Evolutionary conservation across 1,140 invertebrate species (phyloP), one percentile per base, ranked within the genome.

Genomic region (Heliothis virescens): DNA sequence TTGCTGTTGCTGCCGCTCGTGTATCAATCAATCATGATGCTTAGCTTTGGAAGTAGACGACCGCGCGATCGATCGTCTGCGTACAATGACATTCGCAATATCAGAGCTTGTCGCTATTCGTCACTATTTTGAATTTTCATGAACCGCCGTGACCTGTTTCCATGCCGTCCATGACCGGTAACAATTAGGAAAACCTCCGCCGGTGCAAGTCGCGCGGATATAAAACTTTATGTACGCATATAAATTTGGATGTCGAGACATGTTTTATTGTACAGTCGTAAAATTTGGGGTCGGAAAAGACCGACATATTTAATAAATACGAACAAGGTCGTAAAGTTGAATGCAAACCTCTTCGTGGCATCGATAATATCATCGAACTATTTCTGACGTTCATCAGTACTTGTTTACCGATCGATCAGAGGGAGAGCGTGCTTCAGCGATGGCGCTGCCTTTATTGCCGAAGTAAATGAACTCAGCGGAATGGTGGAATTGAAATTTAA

Each of bases 231-330:
- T 94, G 91, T 93, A 91, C 91, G 91, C 90, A 91, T 93, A 94
- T 94, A 94, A 94, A 94, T 94, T 94, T 90, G 86, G 89, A 93
- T 94, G 92, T 90, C 93, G 93, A 94, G 93, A 94, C 93, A 94
- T 94, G 92, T 94, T 94, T 94, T 94, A 94, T 92, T 94, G 91
- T 93, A 85, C 80, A 85, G 78, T 93, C 93, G 91, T 94, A 94
- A 94, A 94, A 93, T 94, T 79, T 93, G 90, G 86, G 93, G 90
- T 93, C 91, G 92, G 93, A 91, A 93, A 91, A 92, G 89, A 91
- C 91, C 92, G 91, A 93, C 91, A 94, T 94, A 94, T 94, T 94
- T 94, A 94, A 92, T 94, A 94, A 94, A 94, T 94, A 94, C 89
- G 90, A 92, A 93, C 89, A 94, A 93, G 85, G 72, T 91, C 91